A percentile compares a stretch with the other conserved stretches of the same genome.
phyloP scores from a whole-genome alignment of 92 coral and sea anemone species.

The Parazoanthus darwini region DNA sequence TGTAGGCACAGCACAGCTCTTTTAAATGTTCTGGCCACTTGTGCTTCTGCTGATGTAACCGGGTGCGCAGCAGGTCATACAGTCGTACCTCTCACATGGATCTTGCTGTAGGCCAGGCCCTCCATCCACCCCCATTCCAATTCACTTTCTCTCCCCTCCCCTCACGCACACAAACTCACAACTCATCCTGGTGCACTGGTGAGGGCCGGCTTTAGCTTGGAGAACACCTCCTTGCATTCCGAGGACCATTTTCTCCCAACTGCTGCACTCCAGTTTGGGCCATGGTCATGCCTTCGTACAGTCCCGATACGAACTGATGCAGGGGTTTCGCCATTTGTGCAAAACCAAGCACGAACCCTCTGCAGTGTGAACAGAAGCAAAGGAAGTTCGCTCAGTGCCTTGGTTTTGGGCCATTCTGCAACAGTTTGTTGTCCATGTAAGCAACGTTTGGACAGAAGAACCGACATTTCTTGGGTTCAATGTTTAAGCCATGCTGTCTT shows the following conservation, averaged over 20 bases:
- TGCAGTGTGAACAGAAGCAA: constrained; percentile 45
- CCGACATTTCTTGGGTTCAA: not conserved
- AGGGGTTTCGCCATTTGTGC: not conserved
- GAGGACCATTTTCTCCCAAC: too few species aligned
- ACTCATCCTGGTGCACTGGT: constrained; percentile 2
- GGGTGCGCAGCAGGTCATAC: constrained; percentile 33
- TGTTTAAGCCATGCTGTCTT: too few species aligned
- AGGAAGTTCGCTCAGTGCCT: constrained; percentile 48
- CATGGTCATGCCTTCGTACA: not conserved
- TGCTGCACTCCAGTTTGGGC: too few species aligned
- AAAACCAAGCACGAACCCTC: not conserved
- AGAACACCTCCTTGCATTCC: too few species aligned
- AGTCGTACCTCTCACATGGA: constrained; percentile 35
- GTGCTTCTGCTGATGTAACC: constrained; percentile 20
- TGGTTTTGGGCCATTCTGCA: constrained; percentile 38
- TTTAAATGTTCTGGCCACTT: constrained; percentile 37
- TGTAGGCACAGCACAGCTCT: constrained; percentile 40
- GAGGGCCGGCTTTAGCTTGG: not conserved
- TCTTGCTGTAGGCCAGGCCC: constrained; percentile 23
- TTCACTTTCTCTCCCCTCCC: too few species aligned
- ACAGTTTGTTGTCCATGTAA: not conserved
- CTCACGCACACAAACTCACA: too few species aligned
- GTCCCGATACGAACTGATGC: not conserved
- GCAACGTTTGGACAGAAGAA: not conserved
- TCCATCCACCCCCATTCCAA: too few species aligned